Evolutionary conservation across 2,113 vertebrate species (phyloP).

Genomic region (Elanoides forficatus): DNA sequence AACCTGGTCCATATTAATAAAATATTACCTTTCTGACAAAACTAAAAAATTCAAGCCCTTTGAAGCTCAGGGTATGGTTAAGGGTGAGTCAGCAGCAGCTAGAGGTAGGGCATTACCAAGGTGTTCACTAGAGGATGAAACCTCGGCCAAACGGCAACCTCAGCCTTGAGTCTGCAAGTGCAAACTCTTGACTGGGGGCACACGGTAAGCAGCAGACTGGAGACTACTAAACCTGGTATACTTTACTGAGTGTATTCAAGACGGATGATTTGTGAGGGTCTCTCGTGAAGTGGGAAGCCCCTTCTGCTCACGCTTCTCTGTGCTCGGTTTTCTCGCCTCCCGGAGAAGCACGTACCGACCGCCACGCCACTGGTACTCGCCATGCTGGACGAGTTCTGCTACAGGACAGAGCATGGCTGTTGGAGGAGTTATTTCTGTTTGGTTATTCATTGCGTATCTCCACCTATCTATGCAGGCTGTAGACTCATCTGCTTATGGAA

Average conservation of each 20-base stretch:
- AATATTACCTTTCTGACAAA: background rate
- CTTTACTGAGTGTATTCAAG: background rate
- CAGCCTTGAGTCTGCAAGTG: background rate
- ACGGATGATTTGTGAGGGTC: background rate
- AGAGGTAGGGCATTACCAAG: background rate
- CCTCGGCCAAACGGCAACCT: background rate
- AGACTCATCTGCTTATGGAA: background rate
- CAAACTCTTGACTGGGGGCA: background rate
- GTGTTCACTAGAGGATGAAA: background rate
- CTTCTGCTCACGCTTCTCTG: background rate
- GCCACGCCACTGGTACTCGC: no score
- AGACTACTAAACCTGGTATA: background rate
- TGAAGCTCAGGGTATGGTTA: background rate
- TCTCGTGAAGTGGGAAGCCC: background rate
- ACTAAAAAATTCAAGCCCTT: background rate
- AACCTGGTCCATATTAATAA: background rate
- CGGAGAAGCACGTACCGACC: rapidly evolving
- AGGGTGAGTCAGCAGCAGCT: background rate
- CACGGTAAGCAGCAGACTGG: rapidly evolving
- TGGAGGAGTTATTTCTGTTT: background rate
- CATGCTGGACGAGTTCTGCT: background rate
- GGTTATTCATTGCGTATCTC: background rate
- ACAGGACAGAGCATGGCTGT: background rate
- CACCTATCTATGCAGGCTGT: background rate
- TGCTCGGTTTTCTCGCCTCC: background rate